Base-by-base conservation (phyloP, 2,888 invertebrate genomes). In the Dicyrtoma fusca region DNA sequence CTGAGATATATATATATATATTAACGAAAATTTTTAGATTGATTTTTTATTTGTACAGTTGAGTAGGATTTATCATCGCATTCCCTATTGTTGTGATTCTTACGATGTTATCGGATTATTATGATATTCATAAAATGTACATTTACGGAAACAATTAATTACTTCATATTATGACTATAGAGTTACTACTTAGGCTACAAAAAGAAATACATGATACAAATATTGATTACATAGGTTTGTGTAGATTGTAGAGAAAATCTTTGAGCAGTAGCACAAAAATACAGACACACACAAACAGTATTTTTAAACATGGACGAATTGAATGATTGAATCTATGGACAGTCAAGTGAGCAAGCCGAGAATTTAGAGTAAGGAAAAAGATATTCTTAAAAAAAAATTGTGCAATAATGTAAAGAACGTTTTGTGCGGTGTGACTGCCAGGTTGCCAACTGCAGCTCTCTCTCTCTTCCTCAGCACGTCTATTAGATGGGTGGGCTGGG, bases 31-130 rank as follows among this genome's bases (percentile, higher is more conserved):
- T 6, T 49, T 49, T n/a, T 49, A 49, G n/a, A 49, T 49, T 8
- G 21, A 55, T 4, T n/a, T 19, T 55, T 55, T 55, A 21, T 55
- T 55, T 55, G 13, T 21, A 19, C n/a, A 55, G 19, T n/a, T 55
- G 21, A 21, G 4, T 19, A n/a, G n/a, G n/a, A 26, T 19, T 53
- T 14, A 14, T 49, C 51, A 17, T 65, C 51, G 34, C 49, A 65
- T 65, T 53, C 66, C 53, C 66, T 34, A 26, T 53, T 66, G 53
- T 66, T 66, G 66, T 66, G 66, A 66, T 66, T 66, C 53, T 53
- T 61, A 42, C 13, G 34, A 34, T 34, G 8, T 34, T 34, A 34
- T 34, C 34, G 34, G 34, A 34, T 34, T 34, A 34, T 34, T 34
- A 34, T 34, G 34, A 34, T 34, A 34, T 34, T 34, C 34, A 34